Base-by-base conservation (phyloP, 2,113 vertebrate species). In the Ursus arctos region DNA sequence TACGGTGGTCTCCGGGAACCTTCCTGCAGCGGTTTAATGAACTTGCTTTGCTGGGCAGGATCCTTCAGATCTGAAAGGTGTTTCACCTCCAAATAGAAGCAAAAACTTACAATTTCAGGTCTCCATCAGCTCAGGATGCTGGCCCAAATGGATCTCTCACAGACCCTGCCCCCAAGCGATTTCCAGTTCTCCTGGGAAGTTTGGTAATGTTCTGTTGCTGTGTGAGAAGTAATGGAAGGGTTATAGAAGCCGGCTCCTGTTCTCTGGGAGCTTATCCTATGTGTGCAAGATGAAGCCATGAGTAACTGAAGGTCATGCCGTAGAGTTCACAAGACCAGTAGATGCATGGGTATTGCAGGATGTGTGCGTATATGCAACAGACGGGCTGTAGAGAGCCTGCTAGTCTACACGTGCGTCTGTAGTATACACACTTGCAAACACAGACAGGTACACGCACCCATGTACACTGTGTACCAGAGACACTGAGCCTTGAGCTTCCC, bases 11-110 rank as follows among this genome's bases (percentile, higher is more conserved):
- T 51, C 55, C 33, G 47, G 55, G 47, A 21, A 33, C 77, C 71
- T 67, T 87, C 13, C 36, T 33, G 43, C 8, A 13, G 21, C 28
- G 31, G 31, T 9, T 80, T 43, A 40, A 36, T 47, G 91, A n/a
- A 33, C 5, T 47, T 89, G 12, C 28, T 69, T 10, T 63, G 12
- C 22, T 53, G 15, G 47, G 40, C 49, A 83, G 51, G 28, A 28
- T 49, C 43, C 21, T 14, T 71, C 11, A 31, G 40, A 51, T 63
- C 65, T 36, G 49, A 47, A 93, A 63, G 47, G 18, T 43, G 43
- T 89, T 84, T 47, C 80, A 18, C 40, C 87, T 97, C n/a, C 55
- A 57, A n/a, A 61, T 10, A 22, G 83, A 92, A 82, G 15, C 10
- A 53, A 92, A 57, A 33, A 8, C 11, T 40, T 43, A 51, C 63